Evolutionary conservation across 2,888 invertebrate genomes (phyloP).

Genomic region (Rhorus exstirpatorius): DNA sequence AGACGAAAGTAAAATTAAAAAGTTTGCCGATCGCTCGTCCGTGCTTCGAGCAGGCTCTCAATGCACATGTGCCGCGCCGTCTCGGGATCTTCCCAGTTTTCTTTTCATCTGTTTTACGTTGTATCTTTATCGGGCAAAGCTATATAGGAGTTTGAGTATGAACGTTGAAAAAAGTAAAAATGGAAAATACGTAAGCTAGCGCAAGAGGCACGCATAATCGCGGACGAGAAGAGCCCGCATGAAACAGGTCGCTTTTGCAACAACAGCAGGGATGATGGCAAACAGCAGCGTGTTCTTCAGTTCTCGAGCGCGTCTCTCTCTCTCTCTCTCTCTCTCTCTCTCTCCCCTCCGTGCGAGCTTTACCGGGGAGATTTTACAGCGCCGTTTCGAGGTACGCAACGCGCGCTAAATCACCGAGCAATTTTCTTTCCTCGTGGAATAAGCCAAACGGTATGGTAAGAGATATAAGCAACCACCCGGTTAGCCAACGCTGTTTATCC

Average conservation of each 20-base stretch:
- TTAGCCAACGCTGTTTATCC: background rate
- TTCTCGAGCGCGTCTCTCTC: background rate
- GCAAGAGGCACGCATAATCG: slow-evolving; percentile 7
- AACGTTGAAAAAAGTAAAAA: slow-evolving; percentile 29
- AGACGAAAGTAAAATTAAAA: slow-evolving; percentile 59
- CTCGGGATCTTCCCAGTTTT: background rate
- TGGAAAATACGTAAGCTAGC: slow-evolving; percentile 29
- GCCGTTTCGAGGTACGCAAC: slow-evolving; percentile 76
- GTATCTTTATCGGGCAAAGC: slow-evolving; percentile 3
- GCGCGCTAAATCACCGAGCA: slow-evolving; percentile 81
- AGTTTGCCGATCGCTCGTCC: slow-evolving; percentile 49
- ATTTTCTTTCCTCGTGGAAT: slow-evolving; percentile 79
- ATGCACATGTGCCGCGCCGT: no score
- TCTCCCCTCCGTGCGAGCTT: background rate
- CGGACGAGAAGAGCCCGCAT: no score
- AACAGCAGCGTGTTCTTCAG: slow-evolving; percentile 5
- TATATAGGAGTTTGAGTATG: background rate
- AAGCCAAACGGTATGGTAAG: background rate
- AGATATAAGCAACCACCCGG: slow-evolving; percentile 36
- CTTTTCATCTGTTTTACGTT: slow-evolving; percentile 10
- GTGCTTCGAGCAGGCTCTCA: slow-evolving; percentile 18
- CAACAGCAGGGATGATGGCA: background rate
- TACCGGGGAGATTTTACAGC: slow-evolving; percentile 76
- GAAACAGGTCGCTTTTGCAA: background rate
- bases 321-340: no score